A percentile compares a stretch with the other conserved stretches of the same genome.
Conservation (phyloP, 2,888 invertebrate species). For the Junonia oenone region DNA sequence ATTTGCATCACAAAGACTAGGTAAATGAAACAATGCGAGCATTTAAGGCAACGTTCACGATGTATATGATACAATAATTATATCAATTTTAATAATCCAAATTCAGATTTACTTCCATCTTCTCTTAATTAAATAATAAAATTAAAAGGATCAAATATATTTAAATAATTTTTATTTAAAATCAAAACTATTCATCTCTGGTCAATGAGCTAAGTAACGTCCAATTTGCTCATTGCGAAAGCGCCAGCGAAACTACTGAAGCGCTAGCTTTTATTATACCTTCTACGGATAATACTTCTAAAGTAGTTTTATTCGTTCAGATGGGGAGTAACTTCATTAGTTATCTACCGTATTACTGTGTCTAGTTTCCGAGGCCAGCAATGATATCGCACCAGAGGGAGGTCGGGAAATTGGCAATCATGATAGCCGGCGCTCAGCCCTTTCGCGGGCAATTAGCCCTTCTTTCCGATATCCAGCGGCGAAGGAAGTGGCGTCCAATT, state of each 20-base stretch:
- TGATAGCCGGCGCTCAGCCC: neutral
- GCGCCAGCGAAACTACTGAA: too few species aligned
- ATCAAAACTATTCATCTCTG: too few species aligned
- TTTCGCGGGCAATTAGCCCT: constrained; percentile 11
- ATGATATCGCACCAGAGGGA: neutral
- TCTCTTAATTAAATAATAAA: neutral
- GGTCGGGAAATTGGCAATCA: constrained; percentile 13
- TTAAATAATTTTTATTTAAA: too few species aligned
- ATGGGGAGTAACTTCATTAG: neutral
- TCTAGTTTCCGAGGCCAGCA: neutral
- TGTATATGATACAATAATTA: neutral
- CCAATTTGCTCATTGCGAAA: too few species aligned
- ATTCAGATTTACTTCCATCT: neutral
- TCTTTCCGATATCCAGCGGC: constrained; percentile 7
- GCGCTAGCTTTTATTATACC: neutral
- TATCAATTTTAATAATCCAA: neutral
- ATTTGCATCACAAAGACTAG: constrained; percentile 10
- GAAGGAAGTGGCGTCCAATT: constrained; percentile 6
- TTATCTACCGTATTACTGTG: neutral
- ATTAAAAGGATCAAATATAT: too few species aligned
- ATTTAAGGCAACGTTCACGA: neutral
- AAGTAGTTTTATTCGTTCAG: neutral
- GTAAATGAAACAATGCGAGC: neutral
- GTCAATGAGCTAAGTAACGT: too few species aligned
- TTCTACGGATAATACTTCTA: neutral